Conservation (phyloP, 2,888 invertebrate species). For the Pammene aurita region DNA sequence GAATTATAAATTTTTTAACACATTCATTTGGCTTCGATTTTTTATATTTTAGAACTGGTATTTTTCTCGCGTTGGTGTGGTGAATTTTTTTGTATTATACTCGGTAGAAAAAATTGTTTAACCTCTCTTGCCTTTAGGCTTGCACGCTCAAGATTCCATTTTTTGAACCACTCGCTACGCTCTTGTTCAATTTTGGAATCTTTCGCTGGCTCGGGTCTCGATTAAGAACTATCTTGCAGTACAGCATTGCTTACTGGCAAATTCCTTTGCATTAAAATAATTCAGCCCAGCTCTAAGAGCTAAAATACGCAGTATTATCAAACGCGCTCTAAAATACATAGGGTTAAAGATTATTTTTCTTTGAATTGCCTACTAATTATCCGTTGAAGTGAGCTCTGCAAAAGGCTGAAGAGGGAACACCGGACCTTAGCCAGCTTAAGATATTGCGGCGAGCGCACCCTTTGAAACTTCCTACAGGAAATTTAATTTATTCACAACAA, state of each 20-base stretch:
- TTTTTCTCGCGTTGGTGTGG: too few species aligned
- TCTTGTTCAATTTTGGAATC: too few species aligned
- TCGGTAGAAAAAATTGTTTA: too few species aligned
- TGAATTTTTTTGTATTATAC: too few species aligned
- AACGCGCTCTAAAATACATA: slow-evolving; percentile 29
- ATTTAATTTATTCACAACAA: slow-evolving; percentile 81
- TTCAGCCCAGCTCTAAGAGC: slow-evolving; percentile 37
- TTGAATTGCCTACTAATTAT: slow-evolving; percentile 25
- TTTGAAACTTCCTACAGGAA: slow-evolving; percentile 77
- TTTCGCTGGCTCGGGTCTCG: too few species aligned
- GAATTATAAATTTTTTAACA: too few species aligned
- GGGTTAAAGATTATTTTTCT: slow-evolving; percentile 20
- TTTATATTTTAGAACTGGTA: too few species aligned
- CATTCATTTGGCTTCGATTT: too few species aligned
- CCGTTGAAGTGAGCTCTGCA: slow-evolving; percentile 40
- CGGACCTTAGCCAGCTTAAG: slow-evolving; percentile 67
- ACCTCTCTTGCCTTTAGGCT: too few species aligned
- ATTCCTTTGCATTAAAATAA: slow-evolving; percentile 40
- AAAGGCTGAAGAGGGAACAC: slow-evolving; percentile 56
- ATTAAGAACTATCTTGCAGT: neutral
- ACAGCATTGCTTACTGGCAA: slow-evolving; percentile 17
- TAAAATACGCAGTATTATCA: slow-evolving; percentile 28
- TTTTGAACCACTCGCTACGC: too few species aligned
- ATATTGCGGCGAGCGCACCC: slow-evolving; percentile 76
- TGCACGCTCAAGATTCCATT: too few species aligned